Conservation (phyloP, 2,888 invertebrate genomes). For the Apamea epomidion region DNA sequence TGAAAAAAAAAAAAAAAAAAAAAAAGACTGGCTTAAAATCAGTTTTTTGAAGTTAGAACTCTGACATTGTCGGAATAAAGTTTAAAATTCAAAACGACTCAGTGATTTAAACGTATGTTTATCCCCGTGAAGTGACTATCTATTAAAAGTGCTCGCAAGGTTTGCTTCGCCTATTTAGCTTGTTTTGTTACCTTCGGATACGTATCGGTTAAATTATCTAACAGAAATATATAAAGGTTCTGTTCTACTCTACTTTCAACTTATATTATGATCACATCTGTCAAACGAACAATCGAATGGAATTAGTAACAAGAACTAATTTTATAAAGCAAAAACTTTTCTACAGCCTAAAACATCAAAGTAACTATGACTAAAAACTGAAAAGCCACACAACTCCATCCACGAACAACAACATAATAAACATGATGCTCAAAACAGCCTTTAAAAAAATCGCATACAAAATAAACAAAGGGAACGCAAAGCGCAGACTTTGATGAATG, state of each 20-base stretch:
- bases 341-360: too few relatives aligned
- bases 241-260: background rate
- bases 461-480: constrained; percentile 45
- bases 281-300: background rate
- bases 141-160: background rate
- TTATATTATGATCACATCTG: background rate
- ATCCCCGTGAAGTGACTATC: background rate
- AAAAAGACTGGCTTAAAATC: background rate
- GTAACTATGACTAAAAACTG: background rate
- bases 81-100: background rate
- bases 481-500: constrained; percentile 54
- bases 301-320: background rate
- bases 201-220: background rate
- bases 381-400: constrained; percentile 2
- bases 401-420: constrained; percentile 27
- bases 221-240: too few relatives aligned
- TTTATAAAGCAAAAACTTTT: background rate
- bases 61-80: background rate
- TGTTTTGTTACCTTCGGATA: background rate
- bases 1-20: too few relatives aligned
- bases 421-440: constrained; percentile 17
- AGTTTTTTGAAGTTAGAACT: background rate
- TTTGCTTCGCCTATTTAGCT: background rate
- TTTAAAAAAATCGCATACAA: constrained; percentile 35
- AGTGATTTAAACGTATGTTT: background rate